Evolutionary conservation across 2,797 vertebrate species (phyloP), one percentile per base, ranked within the genome.

Genomic region (Petrocephalus schoutedeni): DNA sequence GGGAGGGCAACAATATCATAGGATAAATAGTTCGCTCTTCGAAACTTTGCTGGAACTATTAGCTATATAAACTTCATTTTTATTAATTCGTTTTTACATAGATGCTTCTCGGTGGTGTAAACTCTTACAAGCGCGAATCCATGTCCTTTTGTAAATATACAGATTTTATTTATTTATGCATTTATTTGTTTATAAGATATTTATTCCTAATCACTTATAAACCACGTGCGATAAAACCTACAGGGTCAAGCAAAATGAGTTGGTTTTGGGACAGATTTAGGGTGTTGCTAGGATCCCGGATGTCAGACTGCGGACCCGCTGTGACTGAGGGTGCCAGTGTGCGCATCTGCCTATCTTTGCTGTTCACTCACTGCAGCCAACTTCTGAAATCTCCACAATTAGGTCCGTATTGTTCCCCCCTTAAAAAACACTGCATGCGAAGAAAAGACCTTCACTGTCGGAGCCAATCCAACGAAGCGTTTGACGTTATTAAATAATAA

Each of bases 401-500:
- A 95, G 95, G 94, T 93, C 93, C 88, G 94, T 95, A 96, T 97
- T 97, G 95, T 96, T 96, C 95, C 95, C 94, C 91, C 94, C 89
- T 92, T 74, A 74, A 95, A 93, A 94, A 96, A 96, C 96, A 95
- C 95, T 94, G 94, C 94, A 94, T 91, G 92, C 92, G 93, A 95
- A 95, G 95, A 95, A 96, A 96, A 95, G 94, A 94, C 96, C 93
- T 95, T 94, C 96, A 94, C 95, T 94, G 96, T 95, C 95, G 95
- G 95, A 95, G 94, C 95, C 96, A 95, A 95, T 96, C 95, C 96
- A 96, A 95, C 94, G 95, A 97, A 97, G 97, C 96, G 95, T 96
- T 97, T 97, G 96, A 97, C 96, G 95, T 97, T 97, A 97, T 98
- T 98, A 97, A 98, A 98, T 97, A 96, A 98, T 97, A 98, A 97